phyloP scores from a whole-genome alignment of 92 coral and sea anemone species.

The Epizoanthus ramosus region DNA sequence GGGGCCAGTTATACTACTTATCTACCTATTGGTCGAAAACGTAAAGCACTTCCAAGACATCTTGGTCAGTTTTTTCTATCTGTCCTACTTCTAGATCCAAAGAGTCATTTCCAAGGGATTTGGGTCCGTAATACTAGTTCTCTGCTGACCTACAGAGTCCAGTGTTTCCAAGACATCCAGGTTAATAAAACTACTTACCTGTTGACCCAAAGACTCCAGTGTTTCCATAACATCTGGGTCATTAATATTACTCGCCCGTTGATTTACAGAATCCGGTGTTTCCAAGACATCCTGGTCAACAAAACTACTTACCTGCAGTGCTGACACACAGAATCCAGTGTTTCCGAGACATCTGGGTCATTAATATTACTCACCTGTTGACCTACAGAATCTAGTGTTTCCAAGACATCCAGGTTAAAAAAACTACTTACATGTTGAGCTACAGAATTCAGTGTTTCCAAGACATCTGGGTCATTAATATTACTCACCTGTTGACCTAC shows the following conservation, averaged over 20 bases:
- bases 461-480: constrained; percentile 76
- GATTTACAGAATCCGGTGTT: constrained; percentile 76
- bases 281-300: constrained; percentile 88
- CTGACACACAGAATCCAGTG: constrained; percentile 70
- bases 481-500: constrained; percentile 74
- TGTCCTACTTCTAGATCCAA: constrained; percentile 72
- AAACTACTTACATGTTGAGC: constrained; percentile 68
- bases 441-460: constrained; percentile 72
- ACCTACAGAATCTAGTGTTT: constrained; percentile 78
- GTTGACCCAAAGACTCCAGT: constrained; percentile 78
- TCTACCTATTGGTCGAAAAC: constrained; percentile 83
- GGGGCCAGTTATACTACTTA: constrained; percentile 63
- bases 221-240: constrained; percentile 85
- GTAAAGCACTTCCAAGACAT: constrained; percentile 76
- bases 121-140: constrained; percentile 66
- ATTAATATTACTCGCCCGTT: constrained; percentile 63
- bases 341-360: constrained; percentile 86
- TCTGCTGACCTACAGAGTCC: constrained; percentile 81
- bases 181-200: constrained; percentile 62
- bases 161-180: constrained; percentile 83
- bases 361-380: constrained; percentile 66
- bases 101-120: constrained; percentile 80
- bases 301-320: constrained; percentile 65
- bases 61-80: constrained; percentile 56
- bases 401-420: constrained; percentile 83